Conservation (phyloP, 2,113 vertebrate genomes). For the Tauraco erythrolophus region DNA sequence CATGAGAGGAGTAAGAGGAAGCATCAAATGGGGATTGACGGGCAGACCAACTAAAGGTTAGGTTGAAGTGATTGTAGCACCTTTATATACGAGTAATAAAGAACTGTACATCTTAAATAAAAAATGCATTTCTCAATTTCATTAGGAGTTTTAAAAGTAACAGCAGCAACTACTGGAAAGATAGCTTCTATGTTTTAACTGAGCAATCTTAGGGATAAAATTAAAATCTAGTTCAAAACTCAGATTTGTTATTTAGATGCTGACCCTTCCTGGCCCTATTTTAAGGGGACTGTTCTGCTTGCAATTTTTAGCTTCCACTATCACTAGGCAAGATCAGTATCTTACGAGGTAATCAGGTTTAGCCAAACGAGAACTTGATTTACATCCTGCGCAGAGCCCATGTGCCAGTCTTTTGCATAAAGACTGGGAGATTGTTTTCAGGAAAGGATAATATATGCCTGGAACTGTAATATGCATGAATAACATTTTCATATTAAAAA, state of each 20-base stretch:
- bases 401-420: neutral
- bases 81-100: neutral
- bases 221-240: neutral
- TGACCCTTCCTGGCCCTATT: neutral
- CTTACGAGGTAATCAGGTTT: neutral
- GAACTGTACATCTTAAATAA: neutral
- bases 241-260: neutral
- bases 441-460: neutral
- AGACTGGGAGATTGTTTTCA: neutral
- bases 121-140: neutral
- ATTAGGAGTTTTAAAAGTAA: neutral
- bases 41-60: neutral
- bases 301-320: neutral
- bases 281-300: neutral
- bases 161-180: neutral
- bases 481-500: neutral
- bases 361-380: slow-evolving; percentile 10
- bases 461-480: neutral
- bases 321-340: neutral
- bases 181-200: neutral
- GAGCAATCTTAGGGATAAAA: neutral
- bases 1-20: neutral
- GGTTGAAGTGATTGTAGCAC: neutral
- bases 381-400: neutral
- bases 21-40: neutral